A percentile compares a stretch with the other conserved stretches of the same genome.
phyloP scores from a whole-genome alignment of 2,113 vertebrate genomes.

The Melospiza melodia region DNA sequence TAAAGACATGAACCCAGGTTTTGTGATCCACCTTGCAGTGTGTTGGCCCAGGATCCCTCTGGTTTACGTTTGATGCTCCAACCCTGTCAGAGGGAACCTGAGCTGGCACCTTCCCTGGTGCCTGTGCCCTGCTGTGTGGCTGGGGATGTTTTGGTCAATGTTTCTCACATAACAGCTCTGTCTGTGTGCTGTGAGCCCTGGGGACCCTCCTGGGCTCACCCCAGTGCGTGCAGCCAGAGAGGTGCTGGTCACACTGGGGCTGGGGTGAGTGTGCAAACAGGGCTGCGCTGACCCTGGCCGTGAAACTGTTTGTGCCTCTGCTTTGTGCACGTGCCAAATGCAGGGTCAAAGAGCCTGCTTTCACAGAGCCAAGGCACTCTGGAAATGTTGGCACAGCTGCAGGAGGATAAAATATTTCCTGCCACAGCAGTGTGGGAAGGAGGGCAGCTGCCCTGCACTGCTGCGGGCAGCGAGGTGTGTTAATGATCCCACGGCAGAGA shows the following conservation, averaged over 20 bases:
- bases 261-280: neutral
- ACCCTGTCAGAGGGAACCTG: fast-evolving
- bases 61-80: neutral
- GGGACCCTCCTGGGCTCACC: neutral
- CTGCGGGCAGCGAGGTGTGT: neutral
- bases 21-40: neutral
- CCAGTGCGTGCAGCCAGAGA: fast-evolving
- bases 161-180: fast-evolving
- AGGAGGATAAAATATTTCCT: neutral
- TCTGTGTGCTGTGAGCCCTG: neutral
- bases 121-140: neutral
- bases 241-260: neutral
- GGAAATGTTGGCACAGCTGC: slow-evolving; percentile 10
- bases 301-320: neutral
- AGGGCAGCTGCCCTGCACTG: neutral
- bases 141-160: fast-evolving
- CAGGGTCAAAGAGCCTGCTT: neutral
- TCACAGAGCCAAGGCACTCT: neutral
- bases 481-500: neutral
- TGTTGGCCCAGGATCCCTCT: neutral
- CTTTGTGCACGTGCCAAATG: neutral
- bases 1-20: neutral
- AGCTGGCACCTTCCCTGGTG: neutral
- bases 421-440: neutral
- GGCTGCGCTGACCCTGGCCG: fast-evolving